Evolutionary conservation across 2,797 vertebrate species (phyloP), one percentile per base, ranked within the genome.

Genomic region (Bucorvus abyssinicus): DNA sequence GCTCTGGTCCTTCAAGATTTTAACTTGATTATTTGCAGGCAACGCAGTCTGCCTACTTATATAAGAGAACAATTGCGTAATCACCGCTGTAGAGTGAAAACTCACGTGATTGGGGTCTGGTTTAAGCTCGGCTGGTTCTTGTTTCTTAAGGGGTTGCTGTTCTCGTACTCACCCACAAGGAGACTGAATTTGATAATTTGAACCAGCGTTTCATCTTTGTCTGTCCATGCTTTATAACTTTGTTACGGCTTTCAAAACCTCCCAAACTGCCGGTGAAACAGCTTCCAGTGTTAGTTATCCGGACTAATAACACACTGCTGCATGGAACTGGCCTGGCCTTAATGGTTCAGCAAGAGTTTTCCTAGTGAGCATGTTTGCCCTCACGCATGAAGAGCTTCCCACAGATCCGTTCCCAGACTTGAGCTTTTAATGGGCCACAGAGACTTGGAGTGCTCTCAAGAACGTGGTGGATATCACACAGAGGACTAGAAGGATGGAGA

Each of bases 11-110:
- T 68, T 94, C 34, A 73, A 10, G 2, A 36, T 23, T 96, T 86
- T 76, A 74, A 82, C 53, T 84, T 94, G 90, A 93, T 93, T 94
- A 82, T 96, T 96, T 94, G 57, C 94, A 96, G 91, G 70, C 96
- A 87, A 20, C 15, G 3, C 55, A 42, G 8, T 70, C 86, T 56
- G 80, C 55, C 57, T 82, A 36, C 89, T 94, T 94, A 53, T 44
- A 44, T 30, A 97, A 93, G 56, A 79, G 56, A 86, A 29, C 73
- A 74, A 7, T 95, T 96, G 90, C 88, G 80, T 89, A 95, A 94
- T 44, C 74, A 49, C 5, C 52, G 61, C 49, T 11, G 50, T 11
- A 65, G 45, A 89, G 65, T 32, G 77, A 90, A 78, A 90, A 87
- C 14, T 78, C 84, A 17, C 63, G 68, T 12, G 63, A 18, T 36